Base-by-base conservation (phyloP, 2,888 invertebrate genomes). In the Latrodectus elegans region DNA sequence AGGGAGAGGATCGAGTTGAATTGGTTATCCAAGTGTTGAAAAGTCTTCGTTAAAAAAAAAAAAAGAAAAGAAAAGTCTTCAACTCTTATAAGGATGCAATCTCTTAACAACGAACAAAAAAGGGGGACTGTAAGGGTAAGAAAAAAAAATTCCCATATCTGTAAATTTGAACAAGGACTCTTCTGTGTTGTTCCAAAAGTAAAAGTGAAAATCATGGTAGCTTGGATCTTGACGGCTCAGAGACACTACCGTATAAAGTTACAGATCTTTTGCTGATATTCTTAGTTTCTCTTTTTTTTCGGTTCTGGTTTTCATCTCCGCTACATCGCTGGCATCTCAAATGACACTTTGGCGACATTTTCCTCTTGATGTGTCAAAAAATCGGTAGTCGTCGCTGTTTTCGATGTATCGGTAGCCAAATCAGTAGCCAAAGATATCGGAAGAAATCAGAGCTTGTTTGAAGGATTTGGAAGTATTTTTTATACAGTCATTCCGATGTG, bases 401-500 rank as follows among this genome's bases (percentile, higher is more conserved):
- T 74, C 73, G 72, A 22, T 65, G 80, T 80, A 85, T 80, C 85
- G 80, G 85, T 75, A 75, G 79, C 78, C 74, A 65, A 60, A 80
- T 80, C 80, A 68, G 78, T 53, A 74, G 73, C 65, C n/a, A n/a
- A 15, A 64, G 64, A 26, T 77, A 77, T 77, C 77, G 26, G 14
- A 11, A 22, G 77, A 77, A 77, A 77, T 77, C 77, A 77, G 77
- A 77, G 68, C 60, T 60, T 6, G 0, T 12, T 60, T 60, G 15
- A 55, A 4, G 60, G 14, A 15, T 60, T n/a, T 60, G 15, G 12
- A 6, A n/a, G 60, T 15, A 15, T 38, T 60, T 60, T 60, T n/a
- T n/a, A 60, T 60, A n/a, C 12, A 15, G 12, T 60, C 60, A 10
- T 60, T 15, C 14, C 60, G 60, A 10, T 60, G 60, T 60, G 10